Evolutionary conservation across 2,113 vertebrate species (phyloP).

Genomic region (Felis chaus): DNA sequence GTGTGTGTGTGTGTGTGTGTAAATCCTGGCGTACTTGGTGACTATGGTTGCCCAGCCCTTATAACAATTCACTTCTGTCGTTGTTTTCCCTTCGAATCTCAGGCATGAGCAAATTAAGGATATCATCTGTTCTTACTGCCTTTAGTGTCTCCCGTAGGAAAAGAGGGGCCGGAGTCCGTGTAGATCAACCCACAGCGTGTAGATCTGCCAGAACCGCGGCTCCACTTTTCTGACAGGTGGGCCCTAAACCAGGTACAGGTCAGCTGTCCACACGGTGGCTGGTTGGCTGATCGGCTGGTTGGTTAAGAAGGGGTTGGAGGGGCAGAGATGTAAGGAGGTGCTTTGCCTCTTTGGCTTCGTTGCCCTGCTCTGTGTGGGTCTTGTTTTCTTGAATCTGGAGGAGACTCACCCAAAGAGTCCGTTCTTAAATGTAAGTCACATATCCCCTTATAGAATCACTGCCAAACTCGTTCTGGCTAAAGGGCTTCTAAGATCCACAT

Average conservation of each 20-base stretch:
- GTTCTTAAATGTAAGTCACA: constrained; percentile 3
- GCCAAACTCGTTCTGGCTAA: not conserved
- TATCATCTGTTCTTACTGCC: not conserved
- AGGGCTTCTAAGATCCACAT: not conserved
- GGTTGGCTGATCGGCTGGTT: not conserved
- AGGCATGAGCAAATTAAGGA: not conserved
- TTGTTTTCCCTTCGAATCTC: not conserved
- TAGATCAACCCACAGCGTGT: constrained; percentile 83
- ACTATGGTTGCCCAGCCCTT: not conserved
- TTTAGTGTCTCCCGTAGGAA: constrained; percentile 11
- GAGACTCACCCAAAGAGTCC: not conserved
- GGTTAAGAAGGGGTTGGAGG: not conserved
- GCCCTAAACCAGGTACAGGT: constrained; percentile 88
- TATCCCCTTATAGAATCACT: not conserved
- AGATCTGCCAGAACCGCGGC: constrained; percentile 85
- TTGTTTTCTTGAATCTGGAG: not conserved
- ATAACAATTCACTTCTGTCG: not conserved
- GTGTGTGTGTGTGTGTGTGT: not conserved
- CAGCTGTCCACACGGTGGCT: not conserved
- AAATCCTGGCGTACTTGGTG: not conserved
- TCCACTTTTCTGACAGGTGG: constrained; percentile 87
- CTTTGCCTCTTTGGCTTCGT: not conserved
- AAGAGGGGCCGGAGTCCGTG: constrained; percentile 77
- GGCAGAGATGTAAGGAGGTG: not conserved
- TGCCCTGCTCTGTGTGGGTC: not conserved